Evolutionary conservation across 2,113 vertebrate species (phyloP).

Genomic region (Notothenia rossii): DNA sequence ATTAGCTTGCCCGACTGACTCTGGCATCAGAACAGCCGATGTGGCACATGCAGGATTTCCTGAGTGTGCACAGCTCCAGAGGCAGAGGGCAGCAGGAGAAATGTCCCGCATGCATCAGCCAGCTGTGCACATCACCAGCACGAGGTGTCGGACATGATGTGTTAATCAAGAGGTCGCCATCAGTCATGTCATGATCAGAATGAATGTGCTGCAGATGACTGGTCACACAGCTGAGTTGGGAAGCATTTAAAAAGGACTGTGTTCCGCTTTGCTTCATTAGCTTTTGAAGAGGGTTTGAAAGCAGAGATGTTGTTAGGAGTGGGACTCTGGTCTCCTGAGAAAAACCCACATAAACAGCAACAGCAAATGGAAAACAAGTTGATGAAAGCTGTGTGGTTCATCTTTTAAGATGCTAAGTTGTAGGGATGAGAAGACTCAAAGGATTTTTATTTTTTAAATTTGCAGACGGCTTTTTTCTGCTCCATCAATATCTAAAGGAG

Average conservation of each 20-base stretch:
- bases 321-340: not conserved
- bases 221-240: slow-evolving; percentile 23
- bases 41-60: slow-evolving; percentile 51
- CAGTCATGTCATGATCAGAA: slow-evolving; percentile 42
- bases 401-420: slow-evolving; percentile 15
- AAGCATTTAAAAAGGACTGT: slow-evolving; percentile 14
- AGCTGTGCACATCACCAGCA: slow-evolving; percentile 43
- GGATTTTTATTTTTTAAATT: slow-evolving; percentile 12
- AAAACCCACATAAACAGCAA: slow-evolving; percentile 1
- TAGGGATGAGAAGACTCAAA: slow-evolving; percentile 23
- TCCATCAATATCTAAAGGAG: slow-evolving; percentile 8
- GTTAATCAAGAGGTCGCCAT: slow-evolving; percentile 57
- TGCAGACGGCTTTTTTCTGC: slow-evolving; percentile 23
- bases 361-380: slow-evolving; percentile 43
- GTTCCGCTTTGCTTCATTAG: slow-evolving; percentile 41
- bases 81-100: slow-evolving; percentile 44
- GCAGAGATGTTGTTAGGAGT: slow-evolving; percentile 16
- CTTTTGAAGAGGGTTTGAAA: slow-evolving; percentile 29
- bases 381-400: slow-evolving; percentile 22
- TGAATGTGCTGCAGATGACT: slow-evolving; percentile 38
- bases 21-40: slow-evolving; percentile 51
- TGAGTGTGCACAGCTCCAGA: slow-evolving; percentile 42
- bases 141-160: slow-evolving; percentile 36
- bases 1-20: slow-evolving; percentile 50
- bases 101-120: slow-evolving; percentile 40